These are phyloP conservation scores for Thaleichthys pacificus DNA, from an alignment of 2,797 vertebrate species.

Conservation along the genomic window DNA sequence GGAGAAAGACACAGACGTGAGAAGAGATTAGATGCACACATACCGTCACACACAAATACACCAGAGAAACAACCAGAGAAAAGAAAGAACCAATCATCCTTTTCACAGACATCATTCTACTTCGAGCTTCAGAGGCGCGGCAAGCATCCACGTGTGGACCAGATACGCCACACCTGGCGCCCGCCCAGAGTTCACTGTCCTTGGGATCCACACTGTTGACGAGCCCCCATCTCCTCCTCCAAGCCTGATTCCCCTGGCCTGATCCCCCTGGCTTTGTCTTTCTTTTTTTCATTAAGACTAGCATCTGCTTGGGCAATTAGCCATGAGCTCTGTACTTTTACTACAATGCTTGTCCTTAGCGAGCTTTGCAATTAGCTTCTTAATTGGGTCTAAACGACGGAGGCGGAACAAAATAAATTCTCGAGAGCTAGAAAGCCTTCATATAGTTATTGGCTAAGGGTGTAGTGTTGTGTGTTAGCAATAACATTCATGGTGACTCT, in stretches of 20 bases:
- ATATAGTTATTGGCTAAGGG: not conserved
- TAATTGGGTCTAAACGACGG: slow-evolving; percentile 81
- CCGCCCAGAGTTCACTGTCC: slow-evolving; percentile 59
- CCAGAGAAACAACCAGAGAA: slow-evolving; percentile 56
- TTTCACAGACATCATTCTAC: slow-evolving; percentile 60
- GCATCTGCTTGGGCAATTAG: slow-evolving; percentile 80
- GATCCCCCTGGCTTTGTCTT: slow-evolving; percentile 63
- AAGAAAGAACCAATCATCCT: no score
- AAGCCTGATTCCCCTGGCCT: slow-evolving; percentile 33
- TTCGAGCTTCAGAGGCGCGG: slow-evolving; percentile 37
- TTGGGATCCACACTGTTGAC: slow-evolving; percentile 51
- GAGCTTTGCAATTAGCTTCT: slow-evolving; percentile 78
- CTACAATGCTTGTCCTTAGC: slow-evolving; percentile 75
- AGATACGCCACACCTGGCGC: slow-evolving; percentile 64
- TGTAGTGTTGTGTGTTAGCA: not conserved
- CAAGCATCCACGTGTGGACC: slow-evolving; percentile 25
- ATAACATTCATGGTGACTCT: not conserved
- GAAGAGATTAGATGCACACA: slow-evolving; percentile 47
- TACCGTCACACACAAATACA: slow-evolving; percentile 28
- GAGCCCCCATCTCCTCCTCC: slow-evolving; percentile 29
- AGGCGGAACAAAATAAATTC: slow-evolving; percentile 75
- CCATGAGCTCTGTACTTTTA: slow-evolving; percentile 77
- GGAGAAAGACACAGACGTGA: slow-evolving; percentile 44
- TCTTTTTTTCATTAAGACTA: slow-evolving; percentile 76
- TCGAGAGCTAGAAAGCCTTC: not conserved